phyloP scores from a whole-genome alignment of 2,888 invertebrate genomes.

The Scaptomyza cyrtandrae region DNA sequence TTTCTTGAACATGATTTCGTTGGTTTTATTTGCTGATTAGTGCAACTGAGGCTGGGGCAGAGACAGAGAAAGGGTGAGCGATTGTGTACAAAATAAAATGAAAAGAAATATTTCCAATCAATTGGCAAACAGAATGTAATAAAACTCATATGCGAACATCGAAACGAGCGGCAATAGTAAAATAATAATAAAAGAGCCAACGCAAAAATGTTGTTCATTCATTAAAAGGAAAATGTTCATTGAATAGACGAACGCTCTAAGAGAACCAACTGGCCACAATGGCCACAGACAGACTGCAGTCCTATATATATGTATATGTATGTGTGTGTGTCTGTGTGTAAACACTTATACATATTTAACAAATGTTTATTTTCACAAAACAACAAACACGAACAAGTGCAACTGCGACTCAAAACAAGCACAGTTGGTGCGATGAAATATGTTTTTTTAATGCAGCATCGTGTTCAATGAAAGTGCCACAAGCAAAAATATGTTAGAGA shows the following conservation, averaged over 20 bases:
- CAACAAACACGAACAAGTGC: conserved; percentile 20
- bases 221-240: conserved; percentile 68
- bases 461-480: conserved; percentile 66
- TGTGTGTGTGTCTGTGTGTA: background rate
- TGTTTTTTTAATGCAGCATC: conserved; percentile 71
- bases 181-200: conserved; percentile 40
- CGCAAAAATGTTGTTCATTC: conserved; percentile 75
- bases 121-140: conserved; percentile 75
- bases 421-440: conserved; percentile 60
- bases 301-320: background rate
- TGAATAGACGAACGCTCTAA: conserved; percentile 59
- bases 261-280: conserved; percentile 24
- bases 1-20: conserved; percentile 39
- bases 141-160: conserved; percentile 63
- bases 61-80: background rate
- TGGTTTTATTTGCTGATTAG: conserved; percentile 58
- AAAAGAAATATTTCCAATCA: conserved; percentile 79
- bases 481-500: conserved; percentile 42
- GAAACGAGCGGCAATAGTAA: conserved; percentile 18
- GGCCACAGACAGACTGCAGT: conserved; percentile 38
- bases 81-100: conserved; percentile 51
- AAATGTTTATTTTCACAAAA: conserved; percentile 52
- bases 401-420: conserved; percentile 31
- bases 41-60: conserved; percentile 24
- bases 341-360: conserved; percentile 7